Base-by-base conservation (phyloP, 1,140 invertebrate genomes). In the Argopecten irradians region DNA sequence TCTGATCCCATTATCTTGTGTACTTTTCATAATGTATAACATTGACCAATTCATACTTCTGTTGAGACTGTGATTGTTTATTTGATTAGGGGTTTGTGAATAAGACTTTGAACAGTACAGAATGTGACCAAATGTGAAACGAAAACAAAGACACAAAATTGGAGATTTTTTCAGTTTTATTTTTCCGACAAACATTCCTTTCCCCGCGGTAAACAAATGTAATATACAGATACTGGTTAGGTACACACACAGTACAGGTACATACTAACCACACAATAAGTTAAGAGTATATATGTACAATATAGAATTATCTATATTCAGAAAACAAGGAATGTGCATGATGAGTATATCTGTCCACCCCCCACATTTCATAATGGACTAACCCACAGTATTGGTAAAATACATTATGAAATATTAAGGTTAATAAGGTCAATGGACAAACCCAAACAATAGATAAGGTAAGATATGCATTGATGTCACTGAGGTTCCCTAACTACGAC, bases 261-360 rank as follows among this genome's bases (percentile, higher is more conserved):
- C n/a, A 28, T 71, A 71, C 55, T 71, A 71, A 71, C 28, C 55
- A 71, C 55, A 71, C 22, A 22, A 71, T 71, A 71, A 71, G 55
- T 71, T 71, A 71, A n/a, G 55, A 28, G 55, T 71, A 71, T 28
- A 19, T 55, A 71, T 71, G 28, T 71, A 71, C 55, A n/a, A 71
- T n/a, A 71, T n/a, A 28, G 55, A 71, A n/a, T n/a, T 71, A 22
- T 71, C 55, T 71, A 71, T n/a, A 71, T 28, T 28, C 28, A 71
- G 55, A 71, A 71, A 71, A n/a, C 55, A 71, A 71, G 55, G 55
- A 71, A 71, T 71, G 55, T 71, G 55, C 28, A 28, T 71, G 55
- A 71, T 71, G 55, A 71, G 55, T 71, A 39, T 16, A 28, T 28
- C 19, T 46, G 43, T 3, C 28, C 55, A 71, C 55, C 55, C n/a